Evolutionary conservation across 2,797 vertebrate genomes (phyloP).

Genomic region (Xyrichtys novacula): DNA sequence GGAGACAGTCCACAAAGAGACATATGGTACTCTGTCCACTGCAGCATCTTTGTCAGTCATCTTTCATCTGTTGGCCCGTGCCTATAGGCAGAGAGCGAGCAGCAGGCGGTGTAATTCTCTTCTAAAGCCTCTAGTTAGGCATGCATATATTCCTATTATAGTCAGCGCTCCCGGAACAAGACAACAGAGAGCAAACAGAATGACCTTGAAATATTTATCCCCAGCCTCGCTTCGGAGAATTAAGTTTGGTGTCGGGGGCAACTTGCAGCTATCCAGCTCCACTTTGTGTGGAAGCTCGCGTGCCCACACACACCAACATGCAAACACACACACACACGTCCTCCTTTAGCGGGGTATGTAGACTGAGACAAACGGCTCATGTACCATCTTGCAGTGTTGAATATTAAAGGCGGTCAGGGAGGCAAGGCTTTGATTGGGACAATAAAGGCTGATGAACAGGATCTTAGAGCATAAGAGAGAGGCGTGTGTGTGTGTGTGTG

Average conservation of each 20-base stretch:
- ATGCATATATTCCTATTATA: slow-evolving; percentile 85
- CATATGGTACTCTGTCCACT: slow-evolving; percentile 61
- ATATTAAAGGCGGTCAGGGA: slow-evolving; percentile 87
- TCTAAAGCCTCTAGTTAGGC: slow-evolving; percentile 80
- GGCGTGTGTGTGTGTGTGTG: slow-evolving; percentile 44
- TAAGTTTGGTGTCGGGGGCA: slow-evolving; percentile 82
- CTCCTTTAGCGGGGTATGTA: slow-evolving; percentile 62
- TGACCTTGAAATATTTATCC: slow-evolving; percentile 89
- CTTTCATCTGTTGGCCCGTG: slow-evolving; percentile 71
- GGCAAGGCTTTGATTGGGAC: slow-evolving; percentile 86
- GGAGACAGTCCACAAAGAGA: slow-evolving; percentile 26
- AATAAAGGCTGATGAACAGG: slow-evolving; percentile 86
- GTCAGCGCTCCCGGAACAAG: slow-evolving; percentile 81
- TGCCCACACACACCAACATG: slow-evolving; percentile 19
- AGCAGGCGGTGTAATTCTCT: slow-evolving; percentile 75
- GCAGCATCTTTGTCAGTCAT: slow-evolving; percentile 62
- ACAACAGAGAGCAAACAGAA: slow-evolving; percentile 83
- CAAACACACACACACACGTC: slow-evolving; percentile 38
- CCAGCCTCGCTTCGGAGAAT: slow-evolving; percentile 83
- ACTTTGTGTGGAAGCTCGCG: slow-evolving; percentile 63
- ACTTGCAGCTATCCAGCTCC: slow-evolving; percentile 74
- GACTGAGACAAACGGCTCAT: slow-evolving; percentile 81
- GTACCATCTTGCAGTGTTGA: slow-evolving; percentile 87
- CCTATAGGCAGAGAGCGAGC: slow-evolving; percentile 73
- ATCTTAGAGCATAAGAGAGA: slow-evolving; percentile 85